Conservation (phyloP, 2,888 invertebrate species). For the Aelia acuminata region DNA sequence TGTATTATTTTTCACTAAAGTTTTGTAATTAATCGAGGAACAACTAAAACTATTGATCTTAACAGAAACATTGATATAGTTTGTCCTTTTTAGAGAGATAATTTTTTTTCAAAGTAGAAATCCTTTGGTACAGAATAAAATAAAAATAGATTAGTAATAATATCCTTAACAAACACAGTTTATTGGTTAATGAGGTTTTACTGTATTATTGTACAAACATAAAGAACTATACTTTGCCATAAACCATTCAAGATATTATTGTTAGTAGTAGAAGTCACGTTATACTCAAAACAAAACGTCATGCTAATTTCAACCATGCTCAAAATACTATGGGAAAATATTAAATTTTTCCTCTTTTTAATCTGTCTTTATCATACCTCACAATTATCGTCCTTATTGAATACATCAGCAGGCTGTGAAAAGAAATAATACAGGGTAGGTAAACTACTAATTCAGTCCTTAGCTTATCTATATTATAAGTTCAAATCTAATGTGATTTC, state of each 20-base stretch:
- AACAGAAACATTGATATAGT: too few relatives aligned
- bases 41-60: too few relatives aligned
- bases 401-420: slow-evolving; percentile 61
- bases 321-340: not conserved
- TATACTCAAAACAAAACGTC: slow-evolving; percentile 32
- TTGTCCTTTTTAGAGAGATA: too few relatives aligned
- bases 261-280: slow-evolving; percentile 37
- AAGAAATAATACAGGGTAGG: slow-evolving; percentile 57
- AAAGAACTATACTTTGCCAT: not conserved
- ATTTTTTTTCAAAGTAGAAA: too few relatives aligned
- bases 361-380: slow-evolving; percentile 57
- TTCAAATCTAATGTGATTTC: slow-evolving; percentile 14
- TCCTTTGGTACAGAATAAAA: too few relatives aligned
- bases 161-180: too few relatives aligned
- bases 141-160: too few relatives aligned
- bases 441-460: slow-evolving; percentile 46
- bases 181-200: not conserved
- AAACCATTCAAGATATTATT: not conserved
- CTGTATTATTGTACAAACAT: not conserved
- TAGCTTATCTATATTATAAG: not conserved
- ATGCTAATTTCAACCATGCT: slow-evolving; percentile 37
- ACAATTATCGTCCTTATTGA: slow-evolving; percentile 57
- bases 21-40: too few relatives aligned
- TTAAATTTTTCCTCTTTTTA: slow-evolving; percentile 36
- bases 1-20: too few relatives aligned